A percentile compares a stretch with the other conserved stretches of the same genome.
Evolutionary conservation across 2,888 invertebrate genomes (phyloP).

Genomic region (Microctonus hyperodae): DNA sequence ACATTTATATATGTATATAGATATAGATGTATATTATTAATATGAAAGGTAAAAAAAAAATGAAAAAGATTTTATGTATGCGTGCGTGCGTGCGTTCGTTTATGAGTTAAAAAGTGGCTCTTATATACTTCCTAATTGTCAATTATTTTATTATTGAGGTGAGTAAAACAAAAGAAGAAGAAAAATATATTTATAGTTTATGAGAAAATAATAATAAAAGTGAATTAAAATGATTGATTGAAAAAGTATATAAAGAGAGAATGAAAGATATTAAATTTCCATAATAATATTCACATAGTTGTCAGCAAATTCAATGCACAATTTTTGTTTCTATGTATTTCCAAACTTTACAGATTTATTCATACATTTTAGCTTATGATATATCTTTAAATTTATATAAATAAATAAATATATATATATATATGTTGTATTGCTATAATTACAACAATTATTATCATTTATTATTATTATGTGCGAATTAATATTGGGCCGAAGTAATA

Average conservation of each 20-base stretch:
- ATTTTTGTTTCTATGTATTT: slow-evolving; percentile 39
- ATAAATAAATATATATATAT: too few species aligned
- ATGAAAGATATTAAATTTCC: slow-evolving; percentile 40
- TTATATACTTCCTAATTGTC: slow-evolving; percentile 9
- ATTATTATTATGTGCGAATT: slow-evolving; percentile 43
- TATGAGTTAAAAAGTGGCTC: not conserved
- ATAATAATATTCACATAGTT: slow-evolving; percentile 37
- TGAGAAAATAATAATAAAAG: slow-evolving; percentile 7
- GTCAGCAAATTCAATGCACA: slow-evolving; percentile 40
- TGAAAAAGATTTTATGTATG: not conserved
- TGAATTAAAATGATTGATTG: not conserved
- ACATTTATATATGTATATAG: slow-evolving; percentile 12
- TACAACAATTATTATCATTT: slow-evolving; percentile 40
- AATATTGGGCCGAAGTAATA: slow-evolving; percentile 45
- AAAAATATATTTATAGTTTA: slow-evolving; percentile 19
- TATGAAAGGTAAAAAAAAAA: not conserved
- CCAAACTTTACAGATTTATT: slow-evolving; percentile 35
- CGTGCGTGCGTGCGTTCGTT: slow-evolving; percentile 4
- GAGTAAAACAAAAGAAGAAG: not conserved
- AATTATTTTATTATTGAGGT: slow-evolving; percentile 18
- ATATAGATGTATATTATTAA: slow-evolving; percentile 32
- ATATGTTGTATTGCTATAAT: slow-evolving; percentile 41
- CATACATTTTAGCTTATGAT: slow-evolving; percentile 30
- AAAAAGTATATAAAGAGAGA: slow-evolving; percentile 6
- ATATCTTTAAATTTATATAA: slow-evolving; percentile 38